Percentiles rank a stretch among this genome's conserved stretches.
phyloP scores from a whole-genome alignment of 2,797 vertebrate genomes.

The Ispidina picta region DNA sequence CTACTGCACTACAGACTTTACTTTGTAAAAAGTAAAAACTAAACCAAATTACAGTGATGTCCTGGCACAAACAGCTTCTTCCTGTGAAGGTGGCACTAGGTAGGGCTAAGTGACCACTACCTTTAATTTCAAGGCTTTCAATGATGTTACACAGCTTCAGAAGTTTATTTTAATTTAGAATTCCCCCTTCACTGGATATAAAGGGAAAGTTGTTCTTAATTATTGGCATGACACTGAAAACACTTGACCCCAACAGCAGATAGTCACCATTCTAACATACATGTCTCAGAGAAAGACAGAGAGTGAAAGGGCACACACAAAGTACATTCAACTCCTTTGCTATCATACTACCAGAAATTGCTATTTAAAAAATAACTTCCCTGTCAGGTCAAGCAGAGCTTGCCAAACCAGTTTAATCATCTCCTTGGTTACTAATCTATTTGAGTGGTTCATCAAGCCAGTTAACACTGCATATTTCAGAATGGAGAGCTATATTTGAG shows the following conservation, averaged over 20 bases:
- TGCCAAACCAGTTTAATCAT: conserved; percentile 66
- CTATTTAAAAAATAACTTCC: conserved; percentile 1
- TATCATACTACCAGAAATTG: neutral
- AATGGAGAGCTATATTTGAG: neutral
- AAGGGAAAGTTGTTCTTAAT: neutral
- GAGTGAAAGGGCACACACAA: neutral
- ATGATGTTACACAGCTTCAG: neutral
- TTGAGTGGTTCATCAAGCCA: conserved; percentile 35
- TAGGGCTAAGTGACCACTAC: neutral
- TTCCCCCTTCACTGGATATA: neutral
- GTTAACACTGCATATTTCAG: neutral
- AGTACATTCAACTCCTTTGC: neutral
- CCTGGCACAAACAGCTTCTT: neutral
- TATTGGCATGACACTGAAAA: neutral
- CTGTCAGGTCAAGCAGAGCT: conserved; percentile 45
- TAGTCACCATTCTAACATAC: neutral
- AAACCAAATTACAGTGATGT: neutral
- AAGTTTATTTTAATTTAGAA: neutral
- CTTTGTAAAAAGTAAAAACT: neutral
- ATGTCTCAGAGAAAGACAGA: neutral
- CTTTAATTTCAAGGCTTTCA: neutral
- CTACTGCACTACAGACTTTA: neutral
- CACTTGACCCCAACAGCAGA: neutral
- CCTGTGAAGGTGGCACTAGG: fast-evolving
- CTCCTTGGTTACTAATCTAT: conserved; percentile 51